Evolutionary conservation across 2,888 invertebrate genomes (phyloP).

Genomic region (Diabrotica balteata): DNA sequence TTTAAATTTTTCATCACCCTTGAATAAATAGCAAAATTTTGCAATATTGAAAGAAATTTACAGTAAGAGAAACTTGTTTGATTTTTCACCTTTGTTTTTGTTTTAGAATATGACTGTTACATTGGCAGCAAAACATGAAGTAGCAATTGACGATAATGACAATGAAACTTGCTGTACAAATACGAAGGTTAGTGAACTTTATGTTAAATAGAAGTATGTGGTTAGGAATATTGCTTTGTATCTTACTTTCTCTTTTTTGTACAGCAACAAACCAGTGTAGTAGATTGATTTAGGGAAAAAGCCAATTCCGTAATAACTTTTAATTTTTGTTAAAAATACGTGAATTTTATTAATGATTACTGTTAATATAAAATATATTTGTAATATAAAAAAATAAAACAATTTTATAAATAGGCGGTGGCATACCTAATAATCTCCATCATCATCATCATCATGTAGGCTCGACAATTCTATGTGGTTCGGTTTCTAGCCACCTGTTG

Average conservation of each 20-base stretch:
- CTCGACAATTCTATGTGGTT: no score
- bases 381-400: no score
- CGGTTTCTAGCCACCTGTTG: no score
- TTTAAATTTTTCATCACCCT: no score
- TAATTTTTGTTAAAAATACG: no score
- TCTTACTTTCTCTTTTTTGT: slow-evolving; percentile 15
- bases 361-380: no score
- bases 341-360: no score
- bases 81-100: slow-evolving; percentile 39
- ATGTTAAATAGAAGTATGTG: neutral
- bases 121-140: slow-evolving; percentile 50
- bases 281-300: neutral
- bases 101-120: slow-evolving; percentile 51
- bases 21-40: no score
- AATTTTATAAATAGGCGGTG: no score
- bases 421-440: no score
- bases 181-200: slow-evolving; percentile 50
- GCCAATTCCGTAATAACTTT: no score
- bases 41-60: neutral
- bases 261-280: neutral
- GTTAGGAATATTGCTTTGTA: neutral
- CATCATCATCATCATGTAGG: no score
- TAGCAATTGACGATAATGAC: slow-evolving; percentile 51
- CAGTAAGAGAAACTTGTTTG: neutral
- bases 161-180: slow-evolving; percentile 52